Evolutionary conservation across 2,113 vertebrate genomes (phyloP), one percentile per base, ranked within the genome.

Genomic region (Eurystomus gularis): DNA sequence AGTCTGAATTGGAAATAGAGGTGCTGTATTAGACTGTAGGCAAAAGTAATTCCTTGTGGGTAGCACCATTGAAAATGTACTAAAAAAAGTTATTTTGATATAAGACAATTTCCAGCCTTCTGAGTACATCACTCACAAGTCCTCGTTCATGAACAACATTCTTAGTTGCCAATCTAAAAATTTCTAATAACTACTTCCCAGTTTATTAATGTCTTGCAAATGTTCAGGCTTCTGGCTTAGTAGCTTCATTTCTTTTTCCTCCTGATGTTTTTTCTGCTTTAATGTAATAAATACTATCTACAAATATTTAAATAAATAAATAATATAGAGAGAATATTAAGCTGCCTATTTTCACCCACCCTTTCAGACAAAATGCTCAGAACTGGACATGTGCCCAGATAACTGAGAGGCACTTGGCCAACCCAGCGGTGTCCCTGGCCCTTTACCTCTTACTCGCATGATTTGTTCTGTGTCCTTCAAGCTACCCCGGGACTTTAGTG

Each of bases 1-100:
- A 57, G 10, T 28, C 10, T 60, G 57, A 33, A n/a, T 10, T 39
- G 31, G 46, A 92, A 68, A n/a, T 4, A 42, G 17, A 85, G 39
- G 10, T 52, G 65, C 20, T 61, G 5, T 2, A 11, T 29, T 19
- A 46, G 48, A 17, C 9, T 8, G 7, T 0, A 35, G 31, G 4
- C 5, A 28, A 61, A 64, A 42, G 26, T 1, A 64, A 91, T 19
- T 86, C 18, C 23, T 66, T 89, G 54, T 1, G 10, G 8, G 2
- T 1, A 77, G 23, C 5, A 13, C 10, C 52, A 20, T 40, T 80
- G 60, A 39, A 24, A 40, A 76, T 0, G 1, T 8, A 28, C 4
- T 6, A 5, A 52, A 78, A 37, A 78, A 16, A 42, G 15, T 7
- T 16, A 17, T 7, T 86, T n/a, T 69, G 51, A 17, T 20, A 29